These are phyloP conservation scores for Scrobipalpa atriplicella DNA, from an alignment of 2,888 invertebrate genomes.

Conservation along the genomic window DNA sequence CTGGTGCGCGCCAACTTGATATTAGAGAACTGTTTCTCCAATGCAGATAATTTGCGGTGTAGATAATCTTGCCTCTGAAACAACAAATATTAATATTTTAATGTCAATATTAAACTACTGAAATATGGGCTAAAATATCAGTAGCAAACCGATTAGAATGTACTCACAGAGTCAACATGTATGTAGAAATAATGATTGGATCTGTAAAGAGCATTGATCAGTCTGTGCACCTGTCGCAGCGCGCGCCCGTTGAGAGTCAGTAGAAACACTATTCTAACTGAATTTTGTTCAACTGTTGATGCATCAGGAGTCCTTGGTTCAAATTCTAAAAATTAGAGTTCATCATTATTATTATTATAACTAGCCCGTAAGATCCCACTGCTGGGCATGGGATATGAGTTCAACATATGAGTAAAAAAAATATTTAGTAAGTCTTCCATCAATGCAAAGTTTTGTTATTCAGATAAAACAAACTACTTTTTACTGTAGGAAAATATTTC, in stretches of 20 bases:
- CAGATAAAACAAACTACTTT: too few relatives aligned
- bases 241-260: conserved; percentile 98
- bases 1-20: conserved; percentile 90
- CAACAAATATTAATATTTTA: conserved; percentile 8
- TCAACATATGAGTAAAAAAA: too few relatives aligned
- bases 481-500: too few relatives aligned
- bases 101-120: not conserved
- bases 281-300: conserved; percentile 83
- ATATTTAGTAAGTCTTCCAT: too few relatives aligned
- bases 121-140: not conserved
- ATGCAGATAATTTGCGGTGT: conserved; percentile 89
- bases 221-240: conserved; percentile 94
- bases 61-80: conserved; percentile 97
- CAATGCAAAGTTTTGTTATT: too few relatives aligned
- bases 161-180: conserved; percentile 97
- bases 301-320: conserved; percentile 14
- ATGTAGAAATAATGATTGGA: conserved; percentile 96
- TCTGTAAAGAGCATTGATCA: conserved; percentile 95
- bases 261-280: conserved; percentile 93
- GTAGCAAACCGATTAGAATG: not conserved
- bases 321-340: conserved; percentile 24
- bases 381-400: too few relatives aligned
- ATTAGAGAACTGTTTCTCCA: conserved; percentile 89
- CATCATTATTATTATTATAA: too few relatives aligned
- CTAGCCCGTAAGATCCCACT: too few relatives aligned